A percentile compares a stretch with the other conserved stretches of the same genome.
These are phyloP conservation scores for Polydrusus cervinus DNA, from an alignment of 2,888 invertebrate species.

Conservation along the genomic window DNA sequence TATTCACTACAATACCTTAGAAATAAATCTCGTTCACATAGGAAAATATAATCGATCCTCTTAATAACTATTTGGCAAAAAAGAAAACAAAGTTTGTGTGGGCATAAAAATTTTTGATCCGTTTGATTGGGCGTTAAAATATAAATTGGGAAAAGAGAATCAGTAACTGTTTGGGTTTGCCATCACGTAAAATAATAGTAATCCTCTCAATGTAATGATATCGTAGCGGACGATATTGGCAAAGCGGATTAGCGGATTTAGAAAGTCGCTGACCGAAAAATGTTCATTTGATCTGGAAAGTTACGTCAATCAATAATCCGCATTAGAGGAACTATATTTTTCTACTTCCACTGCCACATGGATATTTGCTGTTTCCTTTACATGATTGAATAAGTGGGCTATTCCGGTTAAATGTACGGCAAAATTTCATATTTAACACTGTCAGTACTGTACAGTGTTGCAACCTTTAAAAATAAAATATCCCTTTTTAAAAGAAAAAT, in stretches of 20 bases:
- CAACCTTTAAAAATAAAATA: too few species aligned
- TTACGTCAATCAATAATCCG: constrained; percentile 9
- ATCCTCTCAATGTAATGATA: constrained; percentile 7
- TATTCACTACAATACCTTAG: too few species aligned
- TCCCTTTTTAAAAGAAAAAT: too few species aligned
- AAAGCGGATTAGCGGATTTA: constrained; percentile 11
- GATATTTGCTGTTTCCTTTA: too few species aligned
- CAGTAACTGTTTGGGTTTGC: background rate
- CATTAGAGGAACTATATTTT: background rate
- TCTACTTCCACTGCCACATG: too few species aligned
- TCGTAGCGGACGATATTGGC: constrained; percentile 10
- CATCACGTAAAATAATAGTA: constrained; percentile 22
- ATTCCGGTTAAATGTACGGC: too few species aligned
- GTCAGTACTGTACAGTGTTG: too few species aligned
- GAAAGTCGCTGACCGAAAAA: constrained; percentile 15
- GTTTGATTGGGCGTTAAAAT: background rate
- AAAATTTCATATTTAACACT: too few species aligned
- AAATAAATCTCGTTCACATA: too few species aligned
- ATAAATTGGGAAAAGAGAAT: background rate
- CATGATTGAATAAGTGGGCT: too few species aligned
- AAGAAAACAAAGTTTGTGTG: background rate
- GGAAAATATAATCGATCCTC: too few species aligned
- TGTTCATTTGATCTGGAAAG: constrained; percentile 4
- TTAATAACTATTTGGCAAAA: too few species aligned
- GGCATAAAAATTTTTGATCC: background rate